Evolutionary conservation across 2,888 invertebrate species (phyloP).

Genomic region (Thalpophila matura): DNA sequence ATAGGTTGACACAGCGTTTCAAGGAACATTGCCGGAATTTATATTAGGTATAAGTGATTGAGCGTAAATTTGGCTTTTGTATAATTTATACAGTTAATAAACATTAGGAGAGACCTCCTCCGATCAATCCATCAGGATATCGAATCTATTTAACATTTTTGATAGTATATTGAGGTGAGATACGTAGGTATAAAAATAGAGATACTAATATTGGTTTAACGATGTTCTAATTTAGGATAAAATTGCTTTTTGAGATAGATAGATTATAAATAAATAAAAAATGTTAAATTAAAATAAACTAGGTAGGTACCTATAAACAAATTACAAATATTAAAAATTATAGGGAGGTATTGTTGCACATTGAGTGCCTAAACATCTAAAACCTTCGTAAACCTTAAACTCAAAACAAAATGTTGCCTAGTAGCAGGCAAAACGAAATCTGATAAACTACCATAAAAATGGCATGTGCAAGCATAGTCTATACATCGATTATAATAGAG

Average conservation of each 20-base stretch:
- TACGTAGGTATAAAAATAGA: background rate
- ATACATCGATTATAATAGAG: slow-evolving; percentile 58
- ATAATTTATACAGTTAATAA: slow-evolving; percentile 86
- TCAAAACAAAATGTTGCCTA: background rate
- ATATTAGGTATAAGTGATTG: slow-evolving; percentile 89
- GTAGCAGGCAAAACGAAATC: background rate
- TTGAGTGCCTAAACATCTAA: too few species aligned
- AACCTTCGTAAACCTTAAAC: too few species aligned
- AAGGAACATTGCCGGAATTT: slow-evolving; percentile 85
- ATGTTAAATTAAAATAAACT: too few species aligned
- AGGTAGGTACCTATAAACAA: too few species aligned
- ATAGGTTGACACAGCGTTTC: slow-evolving; percentile 89
- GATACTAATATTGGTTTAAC: too few species aligned
- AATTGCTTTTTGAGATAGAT: background rate
- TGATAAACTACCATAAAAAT: slow-evolving; percentile 30
- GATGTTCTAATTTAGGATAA: background rate
- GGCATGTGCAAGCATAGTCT: slow-evolving; percentile 21
- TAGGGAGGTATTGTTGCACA: too few species aligned
- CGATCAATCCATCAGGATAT: slow-evolving; percentile 71
- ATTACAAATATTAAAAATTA: too few species aligned
- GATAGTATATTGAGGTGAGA: slow-evolving; percentile 28
- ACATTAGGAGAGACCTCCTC: slow-evolving; percentile 75
- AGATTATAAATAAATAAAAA: too few species aligned
- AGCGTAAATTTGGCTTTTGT: slow-evolving; percentile 79
- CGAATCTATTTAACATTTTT: slow-evolving; percentile 42